Evolutionary conservation across 53 echinoderm and acorn worm genomes (phyloP).

Genomic region (Patiria pectinifera): DNA sequence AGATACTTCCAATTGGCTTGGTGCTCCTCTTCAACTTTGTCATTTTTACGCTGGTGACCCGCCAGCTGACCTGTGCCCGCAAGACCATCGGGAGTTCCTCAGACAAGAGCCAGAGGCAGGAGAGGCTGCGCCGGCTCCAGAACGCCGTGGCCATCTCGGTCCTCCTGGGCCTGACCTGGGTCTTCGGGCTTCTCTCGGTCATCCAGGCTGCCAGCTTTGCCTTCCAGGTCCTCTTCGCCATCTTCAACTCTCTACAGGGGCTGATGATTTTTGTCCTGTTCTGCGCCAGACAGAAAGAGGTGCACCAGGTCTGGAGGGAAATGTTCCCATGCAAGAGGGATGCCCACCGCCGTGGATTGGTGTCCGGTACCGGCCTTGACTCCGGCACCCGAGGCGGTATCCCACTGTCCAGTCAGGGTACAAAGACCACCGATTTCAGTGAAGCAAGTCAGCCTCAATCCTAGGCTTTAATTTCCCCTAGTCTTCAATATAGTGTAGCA

Average conservation of each 20-base stretch:
- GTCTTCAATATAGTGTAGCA: too few species aligned
- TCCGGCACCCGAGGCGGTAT: not conserved
- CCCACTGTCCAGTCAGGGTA: not conserved
- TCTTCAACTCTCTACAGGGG: constrained; percentile 83
- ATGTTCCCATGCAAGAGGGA: not conserved
- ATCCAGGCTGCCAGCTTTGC: constrained; percentile 57
- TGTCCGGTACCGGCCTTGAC: not conserved
- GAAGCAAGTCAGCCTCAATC: not conserved
- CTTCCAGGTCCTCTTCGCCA: constrained; percentile 75
- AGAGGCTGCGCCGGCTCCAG: constrained; percentile 47
- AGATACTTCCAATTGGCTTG: constrained; percentile 55
- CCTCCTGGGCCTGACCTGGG: constrained; percentile 79
- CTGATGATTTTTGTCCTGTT: constrained; percentile 73
- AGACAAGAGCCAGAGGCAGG: constrained; percentile 14
- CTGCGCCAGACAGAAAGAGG: constrained; percentile 44
- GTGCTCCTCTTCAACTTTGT: constrained; percentile 67
- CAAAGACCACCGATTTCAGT: not conserved
- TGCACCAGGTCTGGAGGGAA: constrained; percentile 58
- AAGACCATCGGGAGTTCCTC: constrained; percentile 2
- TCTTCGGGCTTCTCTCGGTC: constrained; percentile 66
- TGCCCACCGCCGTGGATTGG: not conserved
- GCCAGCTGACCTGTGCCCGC: constrained; percentile 71
- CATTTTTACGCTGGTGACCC: constrained; percentile 59
- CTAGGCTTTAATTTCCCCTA: not conserved
- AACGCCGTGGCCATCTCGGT: constrained; percentile 64